Evolutionary conservation across 2,888 invertebrate genomes (phyloP).

Genomic region (Apamea sordens): DNA sequence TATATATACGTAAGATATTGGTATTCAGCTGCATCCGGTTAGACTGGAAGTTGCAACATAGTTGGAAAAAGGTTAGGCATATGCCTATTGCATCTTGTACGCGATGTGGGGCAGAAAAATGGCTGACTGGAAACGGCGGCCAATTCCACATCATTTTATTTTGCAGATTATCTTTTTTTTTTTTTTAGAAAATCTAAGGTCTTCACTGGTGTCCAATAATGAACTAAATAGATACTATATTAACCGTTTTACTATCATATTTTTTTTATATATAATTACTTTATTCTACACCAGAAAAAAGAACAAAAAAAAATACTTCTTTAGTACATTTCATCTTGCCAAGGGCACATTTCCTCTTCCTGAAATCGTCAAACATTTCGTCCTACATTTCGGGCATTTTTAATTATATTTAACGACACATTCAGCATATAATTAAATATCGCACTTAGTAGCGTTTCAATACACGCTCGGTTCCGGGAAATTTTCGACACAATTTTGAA

Average conservation of each 20-base stretch:
- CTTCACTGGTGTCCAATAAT: background rate
- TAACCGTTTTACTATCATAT: background rate
- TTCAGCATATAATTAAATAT: slow-evolving; percentile 30
- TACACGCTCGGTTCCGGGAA: background rate
- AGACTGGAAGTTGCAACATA: background rate
- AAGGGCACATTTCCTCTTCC: slow-evolving; percentile 3
- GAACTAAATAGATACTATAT: background rate
- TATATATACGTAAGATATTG: background rate
- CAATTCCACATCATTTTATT: no score
- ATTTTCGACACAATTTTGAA: slow-evolving; percentile 28
- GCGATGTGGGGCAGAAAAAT: background rate
- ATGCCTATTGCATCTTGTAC: background rate
- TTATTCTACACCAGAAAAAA: background rate
- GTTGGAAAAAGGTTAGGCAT: background rate
- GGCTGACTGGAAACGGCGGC: no score
- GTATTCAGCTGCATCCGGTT: background rate
- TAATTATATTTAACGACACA: slow-evolving; percentile 21
- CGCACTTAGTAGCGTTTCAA: slow-evolving; percentile 10
- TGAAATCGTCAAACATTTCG: background rate
- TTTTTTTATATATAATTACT: background rate
- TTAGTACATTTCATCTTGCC: background rate
- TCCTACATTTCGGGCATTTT: background rate
- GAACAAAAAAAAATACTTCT: no score
- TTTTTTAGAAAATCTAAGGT: fast-evolving
- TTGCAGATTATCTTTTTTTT: background rate